These are phyloP conservation scores for Drosophila subquinaria DNA, from an alignment of 2,888 invertebrate species.

Conservation along the genomic window DNA sequence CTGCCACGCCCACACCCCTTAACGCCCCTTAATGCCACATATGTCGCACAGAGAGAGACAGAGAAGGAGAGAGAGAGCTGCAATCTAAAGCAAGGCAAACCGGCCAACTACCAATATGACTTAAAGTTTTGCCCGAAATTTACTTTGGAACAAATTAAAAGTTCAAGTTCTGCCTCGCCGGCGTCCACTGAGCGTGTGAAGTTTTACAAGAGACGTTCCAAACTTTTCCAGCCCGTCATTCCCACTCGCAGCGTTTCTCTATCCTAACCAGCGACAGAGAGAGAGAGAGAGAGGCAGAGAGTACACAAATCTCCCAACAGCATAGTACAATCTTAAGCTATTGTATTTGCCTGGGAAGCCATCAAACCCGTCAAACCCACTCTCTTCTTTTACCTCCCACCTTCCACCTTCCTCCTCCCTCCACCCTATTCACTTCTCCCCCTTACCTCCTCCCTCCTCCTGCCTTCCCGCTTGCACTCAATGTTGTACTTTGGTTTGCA, in stretches of 20 bases:
- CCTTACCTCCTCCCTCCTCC: background rate
- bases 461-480: constrained; percentile 44
- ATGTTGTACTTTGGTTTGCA: constrained; percentile 75
- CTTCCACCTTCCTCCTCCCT: background rate
- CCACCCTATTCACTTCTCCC: background rate
- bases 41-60: constrained; percentile 56
- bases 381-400: background rate
- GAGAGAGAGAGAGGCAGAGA: background rate
- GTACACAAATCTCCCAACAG: constrained; percentile 29
- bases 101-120: constrained; percentile 61
- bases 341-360: constrained; percentile 39
- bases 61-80: constrained; percentile 25
- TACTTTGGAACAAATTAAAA: constrained; percentile 77
- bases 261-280: too few species aligned
- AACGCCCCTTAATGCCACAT: constrained; percentile 47
- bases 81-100: constrained; percentile 12
- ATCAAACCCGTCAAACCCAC: background rate
- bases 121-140: constrained; percentile 70
- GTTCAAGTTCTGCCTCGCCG: constrained; percentile 66
- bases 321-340: constrained; percentile 20
- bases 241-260: background rate
- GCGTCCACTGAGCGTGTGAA: constrained; percentile 71
- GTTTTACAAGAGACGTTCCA: constrained; percentile 69
- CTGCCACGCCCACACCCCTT: background rate
- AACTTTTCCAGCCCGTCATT: constrained; percentile 52